Evolutionary conservation across 2,113 vertebrate species (phyloP).

Genomic region (Hypocryptadius cinnamomeus): DNA sequence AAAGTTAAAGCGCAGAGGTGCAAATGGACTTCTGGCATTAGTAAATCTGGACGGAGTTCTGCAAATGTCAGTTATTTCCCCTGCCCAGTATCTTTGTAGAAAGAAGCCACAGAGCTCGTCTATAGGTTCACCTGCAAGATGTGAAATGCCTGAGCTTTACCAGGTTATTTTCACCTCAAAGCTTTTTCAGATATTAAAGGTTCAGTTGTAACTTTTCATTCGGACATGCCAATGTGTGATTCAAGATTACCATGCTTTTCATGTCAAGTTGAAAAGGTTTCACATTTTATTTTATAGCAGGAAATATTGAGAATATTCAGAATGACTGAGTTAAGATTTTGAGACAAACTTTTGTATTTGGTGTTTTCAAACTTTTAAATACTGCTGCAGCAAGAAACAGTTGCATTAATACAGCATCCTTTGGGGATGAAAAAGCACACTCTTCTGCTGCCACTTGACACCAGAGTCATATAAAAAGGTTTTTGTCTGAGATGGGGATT

Average conservation of each 20-base stretch:
- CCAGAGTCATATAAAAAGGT: not conserved
- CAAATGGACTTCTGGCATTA: not conserved
- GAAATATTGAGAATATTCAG: not conserved
- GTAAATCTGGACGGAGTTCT: not conserved
- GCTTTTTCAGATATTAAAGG: not conserved
- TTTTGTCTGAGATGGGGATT: not conserved
- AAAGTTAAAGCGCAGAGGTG: not conserved
- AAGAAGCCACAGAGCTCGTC: not conserved
- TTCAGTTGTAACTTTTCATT: not conserved
- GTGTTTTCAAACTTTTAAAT: not conserved
- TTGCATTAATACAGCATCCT: not conserved
- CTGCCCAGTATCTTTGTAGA: not conserved
- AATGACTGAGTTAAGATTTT: not conserved
- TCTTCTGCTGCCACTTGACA: not conserved
- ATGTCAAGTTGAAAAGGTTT: not conserved
- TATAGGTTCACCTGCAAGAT: not conserved
- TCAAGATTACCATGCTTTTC: not conserved
- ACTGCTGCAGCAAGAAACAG: not conserved
- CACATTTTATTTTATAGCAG: not conserved
- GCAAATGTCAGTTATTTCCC: not conserved
- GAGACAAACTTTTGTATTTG: not conserved
- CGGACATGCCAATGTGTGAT: not conserved
- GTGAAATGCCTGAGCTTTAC: not conserved
- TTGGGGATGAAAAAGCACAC: not conserved
- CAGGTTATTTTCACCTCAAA: not conserved